phyloP scores from a whole-genome alignment of 2,113 vertebrate species.

The Erpornis zantholeuca region DNA sequence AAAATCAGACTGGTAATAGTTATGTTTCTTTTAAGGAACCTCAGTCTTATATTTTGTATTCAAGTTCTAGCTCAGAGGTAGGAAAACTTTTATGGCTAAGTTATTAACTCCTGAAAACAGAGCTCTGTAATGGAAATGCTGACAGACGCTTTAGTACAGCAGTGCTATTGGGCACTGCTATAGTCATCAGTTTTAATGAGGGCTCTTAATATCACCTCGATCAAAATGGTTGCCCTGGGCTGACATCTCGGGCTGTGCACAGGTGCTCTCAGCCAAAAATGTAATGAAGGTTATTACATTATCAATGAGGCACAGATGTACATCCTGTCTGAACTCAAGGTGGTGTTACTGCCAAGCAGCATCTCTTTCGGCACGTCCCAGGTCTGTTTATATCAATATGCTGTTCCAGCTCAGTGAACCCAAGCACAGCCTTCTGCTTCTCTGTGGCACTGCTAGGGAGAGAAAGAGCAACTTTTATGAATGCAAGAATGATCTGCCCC shows the following conservation, averaged over 20 bases:
- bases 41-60: background rate
- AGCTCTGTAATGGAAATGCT: conserved; percentile 9
- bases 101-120: conserved; percentile 57
- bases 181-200: conserved; percentile 72
- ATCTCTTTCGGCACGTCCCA: conserved; percentile 54
- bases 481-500: background rate
- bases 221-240: conserved; percentile 73
- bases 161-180: background rate
- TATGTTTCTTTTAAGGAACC: background rate
- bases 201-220: conserved; percentile 68
- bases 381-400: conserved; percentile 58
- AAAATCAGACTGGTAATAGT: background rate
- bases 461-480: background rate
- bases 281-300: conserved; percentile 74
- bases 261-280: conserved; percentile 74
- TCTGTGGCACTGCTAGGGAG: background rate
- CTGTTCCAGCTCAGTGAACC: conserved; percentile 73
- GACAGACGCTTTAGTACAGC: conserved; percentile 26
- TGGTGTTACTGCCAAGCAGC: conserved; percentile 59
- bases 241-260: conserved; percentile 64
- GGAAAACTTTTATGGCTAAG: background rate
- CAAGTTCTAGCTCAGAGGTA: background rate
- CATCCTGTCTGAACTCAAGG: conserved; percentile 60
- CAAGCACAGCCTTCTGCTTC: conserved; percentile 69
- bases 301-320: conserved; percentile 76